Percentiles rank a stretch among this genome's conserved stretches.
These are phyloP conservation scores for Bergia puertoricense DNA, from an alignment of 92 coral and sea anemone species.

Conservation along the genomic window DNA sequence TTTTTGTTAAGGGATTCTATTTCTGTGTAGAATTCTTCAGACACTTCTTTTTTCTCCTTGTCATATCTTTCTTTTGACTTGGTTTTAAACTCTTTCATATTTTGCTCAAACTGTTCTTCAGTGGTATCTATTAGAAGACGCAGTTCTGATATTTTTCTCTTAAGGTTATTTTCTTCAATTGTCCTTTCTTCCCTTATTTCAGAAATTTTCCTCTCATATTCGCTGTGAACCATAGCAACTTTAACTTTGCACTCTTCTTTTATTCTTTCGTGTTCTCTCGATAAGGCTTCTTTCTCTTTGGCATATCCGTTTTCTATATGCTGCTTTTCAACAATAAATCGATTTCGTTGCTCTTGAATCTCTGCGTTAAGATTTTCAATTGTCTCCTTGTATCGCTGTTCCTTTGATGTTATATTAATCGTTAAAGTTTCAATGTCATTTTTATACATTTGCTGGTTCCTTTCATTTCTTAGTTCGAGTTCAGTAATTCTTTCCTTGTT, in stretches of 20 bases:
- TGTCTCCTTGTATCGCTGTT: not conserved
- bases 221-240: not conserved
- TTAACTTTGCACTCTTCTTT: not conserved
- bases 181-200: not conserved
- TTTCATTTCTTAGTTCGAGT: not conserved
- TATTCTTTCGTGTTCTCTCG: not conserved
- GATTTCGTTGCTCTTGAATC: not conserved
- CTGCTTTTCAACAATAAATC: constrained; percentile 13
- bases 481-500: not conserved
- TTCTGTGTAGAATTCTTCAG: not conserved
- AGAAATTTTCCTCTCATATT: not conserved
- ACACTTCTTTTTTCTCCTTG: not conserved
- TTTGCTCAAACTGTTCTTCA: constrained; percentile 11
- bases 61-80: constrained; percentile 8
- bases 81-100: not conserved
- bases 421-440: constrained; percentile 9
- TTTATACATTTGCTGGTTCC: not conserved
- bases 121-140: not conserved
- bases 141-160: not conserved
- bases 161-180: not conserved
- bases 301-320: not conserved
- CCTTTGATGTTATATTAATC: not conserved
- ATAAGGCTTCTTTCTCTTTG: not conserved
- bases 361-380: constrained; percentile 9
- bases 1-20: constrained; percentile 18